phyloP scores from a whole-genome alignment of 37 sponge, comb jelly and placozoan genomes.

The Cladorhizidae sp. region DNA sequence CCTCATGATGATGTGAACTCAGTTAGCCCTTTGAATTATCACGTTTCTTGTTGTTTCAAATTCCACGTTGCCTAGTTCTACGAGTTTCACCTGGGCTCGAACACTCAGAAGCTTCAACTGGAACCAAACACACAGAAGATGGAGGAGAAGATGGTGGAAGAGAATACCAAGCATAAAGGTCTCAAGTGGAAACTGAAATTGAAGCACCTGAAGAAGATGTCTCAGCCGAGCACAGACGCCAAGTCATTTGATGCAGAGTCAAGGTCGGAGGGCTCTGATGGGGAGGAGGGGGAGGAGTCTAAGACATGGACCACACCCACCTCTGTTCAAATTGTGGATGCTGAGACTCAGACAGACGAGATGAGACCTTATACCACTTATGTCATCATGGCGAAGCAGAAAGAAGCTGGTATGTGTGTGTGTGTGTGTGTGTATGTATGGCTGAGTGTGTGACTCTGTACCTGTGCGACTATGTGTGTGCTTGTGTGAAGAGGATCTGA shows the following conservation, averaged over 20 bases:
- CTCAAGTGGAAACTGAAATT: constrained; percentile 9
- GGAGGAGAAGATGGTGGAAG: background rate
- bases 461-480: too few relatives aligned
- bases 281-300: background rate
- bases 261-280: background rate
- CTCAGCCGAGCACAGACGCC: background rate
- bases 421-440: background rate
- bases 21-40: too few relatives aligned
- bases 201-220: background rate
- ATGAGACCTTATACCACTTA: constrained; percentile 48
- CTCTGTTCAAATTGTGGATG: constrained; percentile 41
- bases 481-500: too few relatives aligned
- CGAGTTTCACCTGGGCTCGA: background rate
- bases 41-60: background rate
- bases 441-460: too few relatives aligned
- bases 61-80: constrained; percentile 16
- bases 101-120: background rate
- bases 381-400: constrained; percentile 21
- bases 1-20: background rate
- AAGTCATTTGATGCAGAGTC: background rate
- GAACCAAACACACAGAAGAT: background rate
- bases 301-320: background rate
- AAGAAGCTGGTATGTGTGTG: constrained; percentile 22
- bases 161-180: constrained; percentile 1
- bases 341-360: constrained; percentile 16